Percentiles rank a stretch among this genome's conserved stretches.
These are phyloP conservation scores for Otis tarda DNA, from an alignment of 2,113 vertebrate genomes.

Conservation along the genomic window DNA sequence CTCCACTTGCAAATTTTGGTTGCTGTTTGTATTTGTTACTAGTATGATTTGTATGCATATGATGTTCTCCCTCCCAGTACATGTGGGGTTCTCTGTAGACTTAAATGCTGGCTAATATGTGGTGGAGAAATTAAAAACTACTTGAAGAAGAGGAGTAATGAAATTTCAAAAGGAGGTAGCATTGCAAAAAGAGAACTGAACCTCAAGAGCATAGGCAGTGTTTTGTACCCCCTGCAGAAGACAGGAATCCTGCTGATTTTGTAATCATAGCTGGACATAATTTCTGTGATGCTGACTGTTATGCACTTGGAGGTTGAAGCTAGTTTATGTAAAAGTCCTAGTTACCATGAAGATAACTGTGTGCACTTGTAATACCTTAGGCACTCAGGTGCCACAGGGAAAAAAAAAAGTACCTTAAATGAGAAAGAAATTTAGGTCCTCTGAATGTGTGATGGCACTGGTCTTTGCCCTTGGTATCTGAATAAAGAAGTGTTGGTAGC, in stretches of 20 bases:
- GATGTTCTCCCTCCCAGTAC: neutral
- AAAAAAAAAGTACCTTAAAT: neutral
- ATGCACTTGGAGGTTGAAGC: neutral
- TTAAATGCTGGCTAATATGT: neutral
- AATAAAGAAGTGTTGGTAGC: neutral
- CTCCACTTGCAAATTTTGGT: neutral
- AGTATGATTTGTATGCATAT: neutral
- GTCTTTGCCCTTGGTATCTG: neutral
- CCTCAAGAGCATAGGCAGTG: neutral
- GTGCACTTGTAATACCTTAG: neutral
- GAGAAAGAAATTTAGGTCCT: neutral
- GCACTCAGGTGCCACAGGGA: neutral
- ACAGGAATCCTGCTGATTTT: neutral
- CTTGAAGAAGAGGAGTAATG: neutral
- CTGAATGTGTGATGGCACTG: neutral
- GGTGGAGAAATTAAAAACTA: neutral
- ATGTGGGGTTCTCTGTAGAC: accelerated
- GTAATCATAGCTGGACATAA: neutral
- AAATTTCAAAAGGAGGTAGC: neutral
- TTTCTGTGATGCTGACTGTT: neutral
- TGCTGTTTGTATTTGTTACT: neutral
- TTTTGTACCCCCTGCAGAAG: neutral
- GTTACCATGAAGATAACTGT: neutral
- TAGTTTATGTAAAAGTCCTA: neutral
- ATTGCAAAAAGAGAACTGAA: neutral